Evolutionary conservation across 1,140 invertebrate species (phyloP), one percentile per base, ranked within the genome.

Genomic region (Achatina immaculata): DNA sequence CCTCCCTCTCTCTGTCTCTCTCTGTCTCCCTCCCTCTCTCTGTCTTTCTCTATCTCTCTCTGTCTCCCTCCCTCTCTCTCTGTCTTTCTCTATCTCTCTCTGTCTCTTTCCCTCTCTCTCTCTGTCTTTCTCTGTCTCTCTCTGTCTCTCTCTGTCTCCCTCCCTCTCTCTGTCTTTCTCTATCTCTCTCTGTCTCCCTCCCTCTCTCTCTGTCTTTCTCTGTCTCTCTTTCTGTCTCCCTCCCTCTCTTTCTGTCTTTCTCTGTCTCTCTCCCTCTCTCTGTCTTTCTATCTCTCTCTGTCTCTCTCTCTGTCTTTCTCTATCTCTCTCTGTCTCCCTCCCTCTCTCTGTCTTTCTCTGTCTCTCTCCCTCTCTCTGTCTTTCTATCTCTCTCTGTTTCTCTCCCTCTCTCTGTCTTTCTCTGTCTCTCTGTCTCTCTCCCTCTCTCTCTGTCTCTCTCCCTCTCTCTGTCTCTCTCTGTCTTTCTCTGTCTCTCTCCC

Each of bases 1-100:
- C n/a, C 21, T 24, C 55, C n/a, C 55, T 58, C 55, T 58, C 55
- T 58, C 55, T 58, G 14, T 58, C 55, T 58, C 55, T 58, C 55
- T 58, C 55, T 58, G 11, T 58, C 55, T 58, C 55, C n/a, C 55
- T 58, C 9, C n/a, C 55, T 58, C 55, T 58, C 55, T 4, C 55
- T n/a, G n/a, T 58, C 4, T 58, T 58, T 9, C n/a, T 58, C 45
- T 58, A 58, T 58, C 55, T n/a, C 11, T 58, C 4, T 58, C 21
- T 58, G 11, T 58, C 55, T 19, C 9, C n/a, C 45, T 7, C 19
- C 45, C 45, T 19, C 7, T 58, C 7, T n/a, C 55, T 58, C 21
- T 58, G 6, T 58, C 9, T 58, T 58, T 24, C 55, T 24, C 11
- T 58, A 14, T 58, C 21, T 11, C 21, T 19, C 11, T 58, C 55